Conservation (phyloP, 2,797 vertebrate species). For the Muscicapa striata region DNA sequence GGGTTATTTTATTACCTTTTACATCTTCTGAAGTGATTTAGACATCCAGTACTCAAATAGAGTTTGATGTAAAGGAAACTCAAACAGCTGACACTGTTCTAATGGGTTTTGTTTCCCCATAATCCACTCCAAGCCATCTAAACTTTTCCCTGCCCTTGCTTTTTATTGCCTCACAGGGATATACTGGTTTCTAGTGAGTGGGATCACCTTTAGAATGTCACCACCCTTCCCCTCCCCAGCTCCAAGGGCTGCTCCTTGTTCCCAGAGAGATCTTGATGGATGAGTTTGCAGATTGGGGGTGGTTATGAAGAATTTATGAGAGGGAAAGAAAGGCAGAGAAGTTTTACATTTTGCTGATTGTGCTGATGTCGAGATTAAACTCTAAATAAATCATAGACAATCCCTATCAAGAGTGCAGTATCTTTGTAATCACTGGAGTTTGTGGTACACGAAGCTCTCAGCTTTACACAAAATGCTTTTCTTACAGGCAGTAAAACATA, state of each 20-base stretch:
- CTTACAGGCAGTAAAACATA: not conserved
- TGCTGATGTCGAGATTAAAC: not conserved
- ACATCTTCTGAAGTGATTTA: not conserved
- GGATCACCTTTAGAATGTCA: not conserved
- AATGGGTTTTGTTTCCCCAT: not conserved
- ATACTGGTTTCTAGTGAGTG: not conserved
- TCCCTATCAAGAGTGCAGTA: not conserved
- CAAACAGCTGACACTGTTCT: not conserved
- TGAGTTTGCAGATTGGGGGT: not conserved
- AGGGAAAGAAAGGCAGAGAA: not conserved
- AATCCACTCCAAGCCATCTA: not conserved
- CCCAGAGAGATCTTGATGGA: conserved; percentile 30
- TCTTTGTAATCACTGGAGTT: not conserved
- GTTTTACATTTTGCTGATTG: conserved; percentile 5
- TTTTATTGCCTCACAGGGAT: not conserved
- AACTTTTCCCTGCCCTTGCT: not conserved
- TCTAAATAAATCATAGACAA: not conserved
- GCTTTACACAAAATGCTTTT: not conserved
- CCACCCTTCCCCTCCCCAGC: not conserved
- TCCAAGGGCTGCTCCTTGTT: not conserved
- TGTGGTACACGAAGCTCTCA: not conserved
- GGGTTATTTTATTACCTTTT: not conserved
- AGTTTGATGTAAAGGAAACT: not conserved
- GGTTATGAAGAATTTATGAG: conserved; percentile 26
- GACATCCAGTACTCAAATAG: not conserved